Evolutionary conservation across 1,140 invertebrate genomes (phyloP).

Genomic region (Drosophila ironensis): DNA sequence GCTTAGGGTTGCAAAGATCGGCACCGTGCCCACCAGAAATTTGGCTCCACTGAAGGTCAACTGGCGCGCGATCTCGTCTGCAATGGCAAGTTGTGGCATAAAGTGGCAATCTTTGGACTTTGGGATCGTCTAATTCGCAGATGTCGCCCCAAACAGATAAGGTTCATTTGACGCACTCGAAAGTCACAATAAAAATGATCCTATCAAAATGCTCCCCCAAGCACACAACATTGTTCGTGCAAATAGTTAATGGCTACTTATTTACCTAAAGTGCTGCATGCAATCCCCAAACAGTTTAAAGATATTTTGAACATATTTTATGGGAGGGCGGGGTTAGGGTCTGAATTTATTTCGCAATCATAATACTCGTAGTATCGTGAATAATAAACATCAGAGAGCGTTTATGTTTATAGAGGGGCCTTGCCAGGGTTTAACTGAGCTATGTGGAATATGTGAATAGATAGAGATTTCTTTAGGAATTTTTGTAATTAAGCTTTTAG

Average conservation of each 20-base stretch:
- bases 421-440: too few relatives aligned
- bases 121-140: not conserved
- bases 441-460: too few relatives aligned
- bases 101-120: conserved; percentile 38
- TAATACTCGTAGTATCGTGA: too few relatives aligned
- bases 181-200: conserved; percentile 14
- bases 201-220: not conserved
- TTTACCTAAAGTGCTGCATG: not conserved
- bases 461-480: too few relatives aligned
- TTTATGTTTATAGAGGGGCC: too few relatives aligned
- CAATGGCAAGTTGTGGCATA: not conserved
- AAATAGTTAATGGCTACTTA: not conserved
- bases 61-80: conserved; percentile 90
- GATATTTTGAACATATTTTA: not conserved
- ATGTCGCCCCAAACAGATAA: conserved; percentile 14
- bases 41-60: conserved; percentile 86
- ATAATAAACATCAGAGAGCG: too few relatives aligned
- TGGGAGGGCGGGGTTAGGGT: not conserved
- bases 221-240: not conserved
- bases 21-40: conserved; percentile 86
- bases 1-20: conserved; percentile 82
- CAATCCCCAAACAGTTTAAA: not conserved
- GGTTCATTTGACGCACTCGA: conserved; percentile 20
- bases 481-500: too few relatives aligned
- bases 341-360: too few relatives aligned